Evolutionary conservation across 2,888 invertebrate species (phyloP).

Genomic region (Fragum fragum): DNA sequence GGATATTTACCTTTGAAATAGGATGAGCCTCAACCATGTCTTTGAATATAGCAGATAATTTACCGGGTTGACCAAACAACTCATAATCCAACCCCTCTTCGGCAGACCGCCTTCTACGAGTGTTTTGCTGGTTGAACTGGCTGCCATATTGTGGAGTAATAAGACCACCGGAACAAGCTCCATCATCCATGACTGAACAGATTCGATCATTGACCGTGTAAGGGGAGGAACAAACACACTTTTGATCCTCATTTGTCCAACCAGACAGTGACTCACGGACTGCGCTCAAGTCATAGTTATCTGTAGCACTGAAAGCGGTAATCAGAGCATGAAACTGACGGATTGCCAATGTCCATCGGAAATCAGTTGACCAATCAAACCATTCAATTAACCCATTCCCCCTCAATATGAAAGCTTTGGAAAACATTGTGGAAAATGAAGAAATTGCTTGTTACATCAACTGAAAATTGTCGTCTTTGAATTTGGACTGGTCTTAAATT

Average conservation of each 20-base stretch:
- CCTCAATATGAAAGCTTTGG: no score
- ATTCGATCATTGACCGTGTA: neutral
- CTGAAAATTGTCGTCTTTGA: no score
- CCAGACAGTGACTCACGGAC: neutral
- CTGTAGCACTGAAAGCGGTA: slow-evolving; percentile 6
- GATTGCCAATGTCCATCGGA: no score
- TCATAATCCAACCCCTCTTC: neutral
- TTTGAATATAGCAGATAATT: neutral
- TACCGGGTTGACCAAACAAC: neutral
- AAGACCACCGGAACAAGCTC: neutral
- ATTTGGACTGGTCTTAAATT: no score
- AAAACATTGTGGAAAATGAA: no score
- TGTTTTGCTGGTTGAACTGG: neutral
- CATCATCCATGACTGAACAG: neutral
- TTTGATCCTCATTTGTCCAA: neutral
- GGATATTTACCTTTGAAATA: no score
- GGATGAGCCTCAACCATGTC: no score
- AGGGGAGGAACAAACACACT: neutral
- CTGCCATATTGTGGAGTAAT: neutral
- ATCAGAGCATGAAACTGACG: no score
- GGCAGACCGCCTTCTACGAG: neutral
- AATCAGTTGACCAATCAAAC: no score
- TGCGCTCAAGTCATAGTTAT: neutral
- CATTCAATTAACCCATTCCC: no score
- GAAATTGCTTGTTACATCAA: no score